Conservation (phyloP, 2,113 vertebrate genomes). For the Carassius gibelio region DNA sequence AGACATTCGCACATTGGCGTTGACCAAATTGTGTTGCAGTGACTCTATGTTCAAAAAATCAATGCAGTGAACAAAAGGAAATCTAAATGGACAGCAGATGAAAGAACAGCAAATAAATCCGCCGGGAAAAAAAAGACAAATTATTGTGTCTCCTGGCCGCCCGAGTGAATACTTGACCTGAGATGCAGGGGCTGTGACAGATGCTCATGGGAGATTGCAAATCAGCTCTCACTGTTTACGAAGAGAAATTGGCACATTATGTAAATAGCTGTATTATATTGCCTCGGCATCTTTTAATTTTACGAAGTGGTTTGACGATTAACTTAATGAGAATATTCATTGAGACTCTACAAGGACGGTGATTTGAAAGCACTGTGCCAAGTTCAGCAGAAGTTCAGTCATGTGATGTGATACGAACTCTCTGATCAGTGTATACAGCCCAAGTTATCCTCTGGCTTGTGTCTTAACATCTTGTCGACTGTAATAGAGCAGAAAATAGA, state of each 20-base stretch:
- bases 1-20: not conserved
- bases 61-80: slow-evolving; percentile 24
- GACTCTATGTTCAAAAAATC: not conserved
- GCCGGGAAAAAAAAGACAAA: not conserved
- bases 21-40: not conserved
- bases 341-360: slow-evolving; percentile 28
- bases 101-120: slow-evolving; percentile 15
- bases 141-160: slow-evolving; percentile 14
- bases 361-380: not conserved
- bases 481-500: not conserved
- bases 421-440: not conserved
- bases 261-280: slow-evolving; percentile 51
- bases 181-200: not conserved
- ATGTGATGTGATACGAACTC: not conserved
- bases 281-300: slow-evolving; percentile 42
- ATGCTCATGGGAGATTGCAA: slow-evolving; percentile 37
- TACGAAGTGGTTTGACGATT: slow-evolving; percentile 4
- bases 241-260: slow-evolving; percentile 35
- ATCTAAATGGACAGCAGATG: slow-evolving; percentile 30
- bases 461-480: not conserved
- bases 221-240: slow-evolving; percentile 38
- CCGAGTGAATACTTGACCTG: not conserved
- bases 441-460: slow-evolving; percentile 26
- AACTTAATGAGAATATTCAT: slow-evolving; percentile 26
- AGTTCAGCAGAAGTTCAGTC: slow-evolving; percentile 51